These are phyloP conservation scores for Eucera pruinosa DNA, from an alignment of 2,888 invertebrate species.

Conservation along the genomic window DNA sequence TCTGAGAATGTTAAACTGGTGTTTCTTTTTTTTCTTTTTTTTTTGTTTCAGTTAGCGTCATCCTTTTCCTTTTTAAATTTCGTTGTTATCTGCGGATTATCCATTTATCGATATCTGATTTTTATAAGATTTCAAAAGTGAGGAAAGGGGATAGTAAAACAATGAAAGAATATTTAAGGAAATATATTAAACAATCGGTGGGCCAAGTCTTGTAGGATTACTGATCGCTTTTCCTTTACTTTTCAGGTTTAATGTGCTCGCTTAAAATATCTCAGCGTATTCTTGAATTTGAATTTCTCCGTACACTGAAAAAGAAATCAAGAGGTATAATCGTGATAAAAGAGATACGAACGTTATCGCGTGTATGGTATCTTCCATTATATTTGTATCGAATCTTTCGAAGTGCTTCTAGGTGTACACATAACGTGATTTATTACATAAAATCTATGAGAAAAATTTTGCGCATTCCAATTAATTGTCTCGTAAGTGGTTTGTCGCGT, in stretches of 20 bases:
- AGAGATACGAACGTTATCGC: not conserved
- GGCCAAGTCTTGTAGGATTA: not conserved
- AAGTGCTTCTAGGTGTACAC: not conserved
- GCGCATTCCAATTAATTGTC: not conserved
- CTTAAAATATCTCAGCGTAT: too few relatives aligned
- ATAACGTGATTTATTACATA: not conserved
- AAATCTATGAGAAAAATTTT: not conserved
- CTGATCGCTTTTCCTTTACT: not conserved
- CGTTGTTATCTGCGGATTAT: too few relatives aligned
- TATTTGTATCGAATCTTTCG: not conserved
- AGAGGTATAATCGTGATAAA: not conserved
- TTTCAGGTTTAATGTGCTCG: too few relatives aligned
- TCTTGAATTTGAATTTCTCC: not conserved
- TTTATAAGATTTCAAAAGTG: too few relatives aligned
- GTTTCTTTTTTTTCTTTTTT: too few relatives aligned
- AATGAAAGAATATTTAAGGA: too few relatives aligned
- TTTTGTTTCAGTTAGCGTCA: too few relatives aligned
- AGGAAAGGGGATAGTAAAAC: too few relatives aligned
- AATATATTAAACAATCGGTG: not conserved
- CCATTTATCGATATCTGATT: too few relatives aligned
- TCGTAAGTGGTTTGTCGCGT: not conserved
- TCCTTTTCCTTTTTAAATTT: too few relatives aligned
- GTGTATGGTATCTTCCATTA: not conserved
- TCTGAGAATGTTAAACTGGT: too few relatives aligned
- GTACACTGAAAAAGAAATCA: not conserved